Base-by-base conservation (phyloP, 2,797 vertebrate genomes). In the Bradypodion ventrale region DNA sequence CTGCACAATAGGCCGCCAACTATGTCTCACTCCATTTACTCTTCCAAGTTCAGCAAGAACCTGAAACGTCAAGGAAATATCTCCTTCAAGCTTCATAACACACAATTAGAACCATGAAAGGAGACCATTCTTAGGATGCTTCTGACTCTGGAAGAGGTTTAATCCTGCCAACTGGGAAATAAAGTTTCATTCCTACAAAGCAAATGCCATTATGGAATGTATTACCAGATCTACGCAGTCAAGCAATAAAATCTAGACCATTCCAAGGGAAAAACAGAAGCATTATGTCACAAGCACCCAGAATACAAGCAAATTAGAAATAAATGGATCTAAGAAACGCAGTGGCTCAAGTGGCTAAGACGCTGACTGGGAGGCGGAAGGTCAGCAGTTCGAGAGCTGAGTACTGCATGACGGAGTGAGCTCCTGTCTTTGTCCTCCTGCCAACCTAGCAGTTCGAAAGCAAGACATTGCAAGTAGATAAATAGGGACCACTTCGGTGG, bases 41-140 rank as follows among this genome's bases (percentile, higher is more conserved):
- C 40, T 63, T 83, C 32, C 0, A 2, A 13, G n/a, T 4, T 9
- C 65, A 0, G 0, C 79, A 19, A 76, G 84, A 87, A 85, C 27
- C 5, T 86, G 15, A 4, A 83, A 52, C 4, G 72, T n/a, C 78
- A 82, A 82, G n/a, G 25, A 77, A 60, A 23, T 52, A 32, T 62
- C 1, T 78, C 52, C 42, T 60, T 37, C 13, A 83, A 56, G 13
- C 68, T 59, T 27, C 66, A n/a, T 59, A 78, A 83, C 8, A 35
- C 56, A 37, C 25, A 85, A 66, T 23, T n/a, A 76, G 82, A 89
- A 80, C 44, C 70, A 35, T 68, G n/a, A 70, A 1, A 46, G 80
- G 52, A 75, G 1, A 72, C 0, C 1, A 56, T 16, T 78, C 74
- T 80, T 69, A 75, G 79, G 12, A 49, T 70, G 70, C 16, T 66